Evolutionary conservation across 2,797 vertebrate species (phyloP).

Genomic region (Sebastes iracundus): DNA sequence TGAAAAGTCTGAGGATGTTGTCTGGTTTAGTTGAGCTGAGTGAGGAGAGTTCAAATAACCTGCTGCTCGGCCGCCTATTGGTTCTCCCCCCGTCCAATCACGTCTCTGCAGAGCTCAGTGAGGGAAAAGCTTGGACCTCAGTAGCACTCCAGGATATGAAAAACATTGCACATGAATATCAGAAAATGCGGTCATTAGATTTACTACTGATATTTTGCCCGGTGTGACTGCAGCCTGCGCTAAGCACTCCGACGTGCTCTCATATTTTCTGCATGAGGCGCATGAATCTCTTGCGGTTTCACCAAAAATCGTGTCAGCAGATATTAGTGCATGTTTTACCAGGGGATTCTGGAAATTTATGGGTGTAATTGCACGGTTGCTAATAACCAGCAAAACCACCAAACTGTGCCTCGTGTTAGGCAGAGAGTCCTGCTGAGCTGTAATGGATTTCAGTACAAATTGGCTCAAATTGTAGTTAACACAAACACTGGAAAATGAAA

Average conservation of each 20-base stretch:
- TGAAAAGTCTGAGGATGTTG: conserved; percentile 72
- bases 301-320: conserved; percentile 74
- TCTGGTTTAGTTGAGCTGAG: conserved; percentile 65
- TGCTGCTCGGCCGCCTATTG: conserved; percentile 69
- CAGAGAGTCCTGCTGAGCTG: conserved; percentile 50
- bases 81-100: conserved; percentile 67
- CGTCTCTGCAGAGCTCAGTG: conserved; percentile 26
- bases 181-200: conserved; percentile 63
- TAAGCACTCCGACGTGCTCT: conserved; percentile 57
- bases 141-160: conserved; percentile 45
- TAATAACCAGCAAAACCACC: conserved; percentile 70
- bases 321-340: conserved; percentile 77
- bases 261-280: conserved; percentile 71
- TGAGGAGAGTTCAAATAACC: conserved; percentile 81
- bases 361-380: conserved; percentile 73
- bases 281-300: conserved; percentile 57
- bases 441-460: conserved; percentile 58
- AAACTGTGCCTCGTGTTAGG: conserved; percentile 44
- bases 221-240: conserved; percentile 38
- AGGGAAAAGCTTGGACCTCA: conserved; percentile 30
- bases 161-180: conserved; percentile 59
- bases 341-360: conserved; percentile 73
- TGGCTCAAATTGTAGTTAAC: conserved; percentile 41
- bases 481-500: conserved; percentile 58
- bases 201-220: conserved; percentile 57